Percentiles rank a stretch among this genome's conserved stretches.
Conservation (phyloP, 2,797 vertebrate genomes). For the Artibeus lituratus region DNA sequence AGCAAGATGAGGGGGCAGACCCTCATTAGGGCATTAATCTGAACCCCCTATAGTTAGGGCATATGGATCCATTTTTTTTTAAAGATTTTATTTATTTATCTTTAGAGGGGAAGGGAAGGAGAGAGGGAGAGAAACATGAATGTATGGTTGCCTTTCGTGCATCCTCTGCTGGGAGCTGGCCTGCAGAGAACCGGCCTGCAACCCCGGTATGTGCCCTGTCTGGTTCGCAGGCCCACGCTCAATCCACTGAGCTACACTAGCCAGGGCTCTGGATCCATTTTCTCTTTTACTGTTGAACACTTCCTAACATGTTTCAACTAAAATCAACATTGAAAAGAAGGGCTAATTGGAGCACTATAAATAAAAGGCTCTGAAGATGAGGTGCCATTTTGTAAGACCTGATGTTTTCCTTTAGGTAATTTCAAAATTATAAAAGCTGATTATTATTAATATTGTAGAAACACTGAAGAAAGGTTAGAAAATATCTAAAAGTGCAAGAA, state of each 20-base stretch:
- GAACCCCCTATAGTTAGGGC: not conserved
- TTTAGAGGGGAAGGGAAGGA: too few relatives aligned
- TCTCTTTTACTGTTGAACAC: not conserved
- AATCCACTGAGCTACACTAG: too few relatives aligned
- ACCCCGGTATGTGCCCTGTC: too few relatives aligned
- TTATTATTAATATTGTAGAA: not conserved
- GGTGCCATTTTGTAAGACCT: not conserved
- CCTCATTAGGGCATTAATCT: not conserved
- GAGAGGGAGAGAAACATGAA: too few relatives aligned
- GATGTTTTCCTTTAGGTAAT: not conserved
- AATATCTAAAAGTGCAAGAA: not conserved
- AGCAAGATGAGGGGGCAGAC: not conserved
- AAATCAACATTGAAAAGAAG: not conserved
- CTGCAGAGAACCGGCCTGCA: too few relatives aligned
- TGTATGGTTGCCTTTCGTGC: too few relatives aligned
- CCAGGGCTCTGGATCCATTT: not conserved
- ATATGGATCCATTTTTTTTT: not conserved
- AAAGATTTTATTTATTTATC: too few relatives aligned
- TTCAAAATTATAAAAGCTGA: not conserved
- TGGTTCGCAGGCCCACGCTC: too few relatives aligned
- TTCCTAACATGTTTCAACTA: not conserved
- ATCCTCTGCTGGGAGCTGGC: too few relatives aligned
- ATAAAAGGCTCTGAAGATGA: not conserved
- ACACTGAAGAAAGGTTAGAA: not conserved
- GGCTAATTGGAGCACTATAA: not conserved